phyloP scores from a whole-genome alignment of 1,140 invertebrate genomes.

The Atopsyche davidsoni region DNA sequence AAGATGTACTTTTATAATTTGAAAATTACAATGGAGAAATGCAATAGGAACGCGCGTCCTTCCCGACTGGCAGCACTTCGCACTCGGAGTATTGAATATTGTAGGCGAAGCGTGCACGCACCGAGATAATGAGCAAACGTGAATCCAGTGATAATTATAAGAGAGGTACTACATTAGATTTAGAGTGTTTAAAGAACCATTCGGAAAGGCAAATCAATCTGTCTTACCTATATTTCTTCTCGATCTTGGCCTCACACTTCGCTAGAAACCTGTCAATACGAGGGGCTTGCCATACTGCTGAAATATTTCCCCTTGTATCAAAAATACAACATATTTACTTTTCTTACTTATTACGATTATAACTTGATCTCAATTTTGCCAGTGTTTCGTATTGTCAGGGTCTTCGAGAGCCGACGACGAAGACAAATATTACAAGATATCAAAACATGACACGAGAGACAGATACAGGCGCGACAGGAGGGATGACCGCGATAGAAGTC shows the following conservation, averaged over 20 bases:
- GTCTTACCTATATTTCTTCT: too few relatives aligned
- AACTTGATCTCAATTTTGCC: constrained; percentile 54
- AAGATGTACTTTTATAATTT: too few relatives aligned
- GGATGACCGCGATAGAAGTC: constrained; percentile 35
- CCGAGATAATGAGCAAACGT: constrained; percentile 18
- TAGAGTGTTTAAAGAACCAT: too few relatives aligned
- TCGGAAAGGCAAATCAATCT: too few relatives aligned
- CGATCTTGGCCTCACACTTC: too few relatives aligned
- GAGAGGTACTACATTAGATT: constrained; percentile 11
- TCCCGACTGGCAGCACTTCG: too few relatives aligned
- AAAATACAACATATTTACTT: constrained; percentile 10
- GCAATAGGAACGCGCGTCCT: too few relatives aligned
- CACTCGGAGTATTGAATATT: too few relatives aligned
- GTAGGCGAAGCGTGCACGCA: too few relatives aligned
- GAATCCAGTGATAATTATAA: constrained; percentile 10
- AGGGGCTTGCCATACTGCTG: constrained; percentile 15
- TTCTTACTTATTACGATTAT: constrained; percentile 22
- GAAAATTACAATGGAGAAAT: too few relatives aligned
- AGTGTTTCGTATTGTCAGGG: constrained; percentile 54
- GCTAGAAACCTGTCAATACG: constrained; percentile 4
- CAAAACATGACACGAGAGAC: constrained; percentile 37
- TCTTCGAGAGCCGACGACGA: constrained; percentile 45
- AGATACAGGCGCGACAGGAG: constrained; percentile 43
- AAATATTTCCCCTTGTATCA: constrained; percentile 6
- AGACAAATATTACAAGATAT: constrained; percentile 49